These are phyloP conservation scores for Atherix ibis DNA, from an alignment of 2,888 invertebrate genomes.

Conservation along the genomic window DNA sequence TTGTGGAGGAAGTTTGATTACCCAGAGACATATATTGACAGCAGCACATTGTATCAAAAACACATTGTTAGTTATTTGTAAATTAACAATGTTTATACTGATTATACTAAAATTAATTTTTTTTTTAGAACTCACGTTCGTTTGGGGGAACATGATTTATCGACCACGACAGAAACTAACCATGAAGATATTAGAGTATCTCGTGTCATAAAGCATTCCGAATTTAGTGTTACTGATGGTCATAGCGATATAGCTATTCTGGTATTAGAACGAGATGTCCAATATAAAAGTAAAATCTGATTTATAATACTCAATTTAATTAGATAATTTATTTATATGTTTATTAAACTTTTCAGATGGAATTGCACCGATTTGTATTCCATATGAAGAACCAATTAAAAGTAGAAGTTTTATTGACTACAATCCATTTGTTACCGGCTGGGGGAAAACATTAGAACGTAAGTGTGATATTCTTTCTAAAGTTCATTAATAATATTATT, in stretches of 20 bases:
- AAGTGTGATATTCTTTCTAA: too few species aligned
- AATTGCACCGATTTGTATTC: slow-evolving; percentile 55
- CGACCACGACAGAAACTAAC: slow-evolving; percentile 38
- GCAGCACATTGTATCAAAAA: slow-evolving; percentile 12
- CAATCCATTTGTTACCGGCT: slow-evolving; percentile 51
- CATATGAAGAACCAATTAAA: slow-evolving; percentile 36
- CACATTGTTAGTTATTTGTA: slow-evolving; percentile 11
- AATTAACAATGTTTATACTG: too few species aligned
- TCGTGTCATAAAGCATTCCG: slow-evolving; percentile 16
- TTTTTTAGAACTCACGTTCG: slow-evolving; percentile 42
- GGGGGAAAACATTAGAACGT: slow-evolving; percentile 14
- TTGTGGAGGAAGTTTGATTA: slow-evolving; percentile 37
- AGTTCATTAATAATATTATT: too few species aligned
- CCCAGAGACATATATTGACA: slow-evolving; percentile 46
- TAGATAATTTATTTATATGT: not conserved
- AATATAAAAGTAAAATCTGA: slow-evolving; percentile 43
- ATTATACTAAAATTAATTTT: not conserved
- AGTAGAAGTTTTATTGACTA: slow-evolving; percentile 37
- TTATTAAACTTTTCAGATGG: not conserved
- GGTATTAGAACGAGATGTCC: slow-evolving; percentile 39
- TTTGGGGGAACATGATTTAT: slow-evolving; percentile 55
- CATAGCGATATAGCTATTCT: slow-evolving; percentile 69
- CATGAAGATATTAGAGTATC: slow-evolving; percentile 40
- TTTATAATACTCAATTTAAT: not conserved
- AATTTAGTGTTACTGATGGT: slow-evolving; percentile 29